Base-by-base conservation (phyloP, 2,113 vertebrate genomes). In the Lasiurus cinereus region DNA sequence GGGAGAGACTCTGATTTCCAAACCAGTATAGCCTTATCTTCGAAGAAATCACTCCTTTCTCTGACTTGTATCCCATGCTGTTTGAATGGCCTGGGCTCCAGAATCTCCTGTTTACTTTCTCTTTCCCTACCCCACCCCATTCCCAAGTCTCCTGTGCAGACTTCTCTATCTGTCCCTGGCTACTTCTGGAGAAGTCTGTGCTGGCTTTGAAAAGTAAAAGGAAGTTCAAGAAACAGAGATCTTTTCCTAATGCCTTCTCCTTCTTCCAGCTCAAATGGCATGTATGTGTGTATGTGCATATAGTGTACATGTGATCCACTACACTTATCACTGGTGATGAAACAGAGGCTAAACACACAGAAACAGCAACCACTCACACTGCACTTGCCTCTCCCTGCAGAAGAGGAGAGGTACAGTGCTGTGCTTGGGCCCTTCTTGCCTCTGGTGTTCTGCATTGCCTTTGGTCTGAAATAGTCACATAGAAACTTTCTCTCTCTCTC, bases 401-500 rank as follows among this genome's bases (percentile, higher is more conserved):
- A n/a, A 79, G n/a, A 72, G n/a, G 24, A 27, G 39, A 14, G 46
- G 7, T 24, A 11, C 11, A 18, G 10, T 5, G 15, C 9, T n/a
- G 4, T 8, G 10, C 27, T 9, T 22, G 79, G 43, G 48, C 0
- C 13, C 46, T 8, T 24, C 22, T 64, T n/a, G 72, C 52, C 72
- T 39, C 77, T 83, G 10, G 36, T 91, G 39, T 66, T 83, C 77
- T 87, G 24, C 43, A 33, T 46, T 77, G 74, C 21, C 27, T 90
- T 91, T 13, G 29, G 31, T 91, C 70, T 95, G 62, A 96, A 86
- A 88, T 33, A 92, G 54, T 66, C 46, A 85, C 50, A 56, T 9
- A 78, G 84, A 91, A 46, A 72, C 8, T 19, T 85, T 96, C 64
- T 83, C 39, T 39, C 39, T 39, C 39, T 39, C 39, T 39, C 39